These are phyloP conservation scores for Morelia viridis DNA, from an alignment of 2,797 vertebrate species.

Conservation along the genomic window DNA sequence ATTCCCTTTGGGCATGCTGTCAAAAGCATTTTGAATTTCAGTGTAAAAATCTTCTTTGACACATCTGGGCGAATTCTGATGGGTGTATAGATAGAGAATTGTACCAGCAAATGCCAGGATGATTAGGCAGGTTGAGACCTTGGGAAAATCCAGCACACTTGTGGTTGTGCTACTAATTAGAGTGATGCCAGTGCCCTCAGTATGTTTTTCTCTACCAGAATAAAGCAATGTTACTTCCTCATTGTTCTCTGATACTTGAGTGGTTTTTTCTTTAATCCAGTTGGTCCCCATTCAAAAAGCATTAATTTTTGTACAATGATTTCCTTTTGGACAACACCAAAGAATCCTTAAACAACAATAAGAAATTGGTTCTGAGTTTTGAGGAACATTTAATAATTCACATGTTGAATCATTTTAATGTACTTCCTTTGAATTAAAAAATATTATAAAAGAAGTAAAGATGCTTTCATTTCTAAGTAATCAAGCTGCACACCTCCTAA, in stretches of 20 bases:
- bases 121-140: not conserved
- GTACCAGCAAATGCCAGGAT: not conserved
- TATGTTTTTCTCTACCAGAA: not conserved
- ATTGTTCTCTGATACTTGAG: not conserved
- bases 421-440: not conserved
- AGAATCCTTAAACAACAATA: slow-evolving; percentile 22
- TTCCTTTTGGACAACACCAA: slow-evolving; percentile 6
- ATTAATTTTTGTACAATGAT: not conserved
- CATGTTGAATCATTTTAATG: not conserved
- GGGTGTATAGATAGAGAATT: not conserved
- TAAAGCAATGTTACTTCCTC: not conserved
- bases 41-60: not conserved
- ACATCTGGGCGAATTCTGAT: not conserved
- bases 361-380: slow-evolving; percentile 19
- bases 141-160: not conserved
- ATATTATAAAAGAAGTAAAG: not conserved
- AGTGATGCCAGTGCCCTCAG: not conserved
- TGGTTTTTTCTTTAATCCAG: not conserved
- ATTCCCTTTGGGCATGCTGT: not conserved
- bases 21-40: not conserved
- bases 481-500: not conserved
- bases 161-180: not conserved
- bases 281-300: not conserved
- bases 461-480: not conserved
- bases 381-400: slow-evolving; percentile 9